Evolutionary conservation across 2,797 vertebrate genomes (phyloP).

Genomic region (Melanotaenia nigrans): DNA sequence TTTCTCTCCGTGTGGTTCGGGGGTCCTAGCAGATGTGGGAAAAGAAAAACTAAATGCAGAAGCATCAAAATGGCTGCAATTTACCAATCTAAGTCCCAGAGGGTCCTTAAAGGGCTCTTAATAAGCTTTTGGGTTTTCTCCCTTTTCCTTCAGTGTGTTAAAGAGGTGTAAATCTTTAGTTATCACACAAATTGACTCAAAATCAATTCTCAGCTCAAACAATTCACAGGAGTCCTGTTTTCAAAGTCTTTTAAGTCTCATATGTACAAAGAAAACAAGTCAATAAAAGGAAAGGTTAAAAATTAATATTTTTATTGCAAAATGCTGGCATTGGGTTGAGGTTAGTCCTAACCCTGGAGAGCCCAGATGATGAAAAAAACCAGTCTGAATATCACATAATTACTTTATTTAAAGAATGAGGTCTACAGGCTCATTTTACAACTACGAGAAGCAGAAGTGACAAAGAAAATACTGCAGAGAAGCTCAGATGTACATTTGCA

Average conservation of each 20-base stretch:
- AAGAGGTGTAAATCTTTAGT: background rate
- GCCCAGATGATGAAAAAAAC: too few relatives aligned
- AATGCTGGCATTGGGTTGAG: background rate
- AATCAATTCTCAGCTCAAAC: background rate
- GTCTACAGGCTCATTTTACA: too few relatives aligned
- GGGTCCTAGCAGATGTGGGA: slow-evolving; percentile 11
- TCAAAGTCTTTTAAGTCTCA: background rate
- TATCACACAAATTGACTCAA: background rate
- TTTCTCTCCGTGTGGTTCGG: slow-evolving; percentile 50
- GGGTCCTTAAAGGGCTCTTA: background rate
- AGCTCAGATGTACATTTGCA: too few relatives aligned
- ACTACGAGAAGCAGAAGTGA: too few relatives aligned
- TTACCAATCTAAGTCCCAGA: background rate
- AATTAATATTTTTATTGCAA: background rate
- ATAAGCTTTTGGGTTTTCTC: background rate
- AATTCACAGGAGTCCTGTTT: background rate
- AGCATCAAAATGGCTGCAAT: slow-evolving; percentile 10
- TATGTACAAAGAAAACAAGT: background rate
- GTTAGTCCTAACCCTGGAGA: too few relatives aligned
- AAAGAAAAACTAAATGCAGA: slow-evolving; percentile 9
- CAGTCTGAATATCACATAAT: too few relatives aligned
- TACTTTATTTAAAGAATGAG: too few relatives aligned
- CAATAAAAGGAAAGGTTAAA: background rate
- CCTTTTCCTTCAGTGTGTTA: background rate
- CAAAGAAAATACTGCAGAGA: too few relatives aligned